phyloP scores from a whole-genome alignment of 1,140 invertebrate genomes.

The Drosophila arizonae region DNA sequence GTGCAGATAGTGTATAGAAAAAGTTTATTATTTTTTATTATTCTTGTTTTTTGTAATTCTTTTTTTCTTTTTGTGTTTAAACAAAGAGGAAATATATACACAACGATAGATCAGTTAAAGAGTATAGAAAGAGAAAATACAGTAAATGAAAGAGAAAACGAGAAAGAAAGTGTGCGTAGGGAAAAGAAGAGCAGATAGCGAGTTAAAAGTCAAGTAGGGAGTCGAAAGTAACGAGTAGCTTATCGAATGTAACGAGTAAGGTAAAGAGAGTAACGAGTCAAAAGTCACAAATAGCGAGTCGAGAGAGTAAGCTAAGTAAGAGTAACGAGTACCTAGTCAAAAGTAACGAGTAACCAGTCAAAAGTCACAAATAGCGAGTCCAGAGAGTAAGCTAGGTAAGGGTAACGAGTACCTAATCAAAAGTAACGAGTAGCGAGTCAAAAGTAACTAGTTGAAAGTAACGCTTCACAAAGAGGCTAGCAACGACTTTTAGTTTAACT shows the following conservation, averaged over 20 bases:
- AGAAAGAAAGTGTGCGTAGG: not conserved
- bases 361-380: not conserved
- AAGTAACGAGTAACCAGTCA: not conserved
- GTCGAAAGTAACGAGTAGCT: not conserved
- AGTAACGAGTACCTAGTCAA: not conserved
- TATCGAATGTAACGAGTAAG: not conserved
- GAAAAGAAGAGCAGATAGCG: not conserved
- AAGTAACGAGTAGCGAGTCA: not conserved
- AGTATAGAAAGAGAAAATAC: slow-evolving; percentile 18
- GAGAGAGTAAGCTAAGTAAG: not conserved
- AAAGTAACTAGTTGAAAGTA: not conserved
- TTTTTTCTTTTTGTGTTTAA: slow-evolving; percentile 16
- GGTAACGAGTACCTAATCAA: not conserved
- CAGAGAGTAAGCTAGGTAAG: not conserved
- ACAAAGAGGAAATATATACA: slow-evolving; percentile 63
- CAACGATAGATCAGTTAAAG: slow-evolving; percentile 44
- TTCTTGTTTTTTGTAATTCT: slow-evolving; percentile 14
- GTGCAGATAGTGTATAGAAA: slow-evolving; percentile 32
- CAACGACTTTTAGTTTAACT: slow-evolving; percentile 71
- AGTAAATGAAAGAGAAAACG: not conserved
- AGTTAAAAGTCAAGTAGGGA: not conserved
- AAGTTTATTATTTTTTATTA: slow-evolving; percentile 52
- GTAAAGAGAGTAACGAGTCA: not conserved
- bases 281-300: not conserved
- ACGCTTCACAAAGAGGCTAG: slow-evolving; percentile 71